Base-by-base conservation (phyloP, 1,140 invertebrate species). In the Procambarus virginalis region DNA sequence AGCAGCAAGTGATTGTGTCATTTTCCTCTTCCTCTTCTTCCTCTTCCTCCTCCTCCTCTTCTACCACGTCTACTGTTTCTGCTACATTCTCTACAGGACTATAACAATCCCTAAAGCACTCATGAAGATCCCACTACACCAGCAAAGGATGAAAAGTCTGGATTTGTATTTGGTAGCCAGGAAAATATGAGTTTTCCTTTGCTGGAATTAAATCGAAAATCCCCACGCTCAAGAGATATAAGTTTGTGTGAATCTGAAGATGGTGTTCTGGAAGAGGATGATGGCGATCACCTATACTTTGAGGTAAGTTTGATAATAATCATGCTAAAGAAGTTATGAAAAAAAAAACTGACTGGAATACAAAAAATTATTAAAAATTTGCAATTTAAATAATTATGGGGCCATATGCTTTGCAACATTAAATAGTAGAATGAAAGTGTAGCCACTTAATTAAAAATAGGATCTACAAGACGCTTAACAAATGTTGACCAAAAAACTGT, bases 111-210 rank as follows among this genome's bases (percentile, higher is more conserved):
- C 84, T 0, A 86, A 60, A 84, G 45, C 2, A 75, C 46, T 83
- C 79, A 17, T 84, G 60, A 64, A 76, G 91, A 68, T 73, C 76
- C 85, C 45, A 78, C 82, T 48, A 80, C 85, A 51, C 84, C 84
- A 34, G 73, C 89, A n/a, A 92, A 86, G 49, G 64, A 49, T 2
- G 70, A 51, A 48, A 85, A 89, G 64, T 73, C 92, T n/a, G 93
- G 93, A 17, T 95, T 95, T 91, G 94, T 93, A 0, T 95, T 95
- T 91, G 95, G 95, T 51, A 95, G 95, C 55, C 95, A 83, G 94
- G 94, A 14, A 96, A 95, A 3, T 96, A 95, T 93, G 95, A 95
- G 45, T 96, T 96, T 92, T 95, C 95, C 45, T 96, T 96, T 73
- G 95, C 92, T 89, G 93, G 93, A 17, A 91, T 93, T 2, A 90